Base-by-base conservation (phyloP, 2,113 vertebrate species). In the Thunnus thynnus region DNA sequence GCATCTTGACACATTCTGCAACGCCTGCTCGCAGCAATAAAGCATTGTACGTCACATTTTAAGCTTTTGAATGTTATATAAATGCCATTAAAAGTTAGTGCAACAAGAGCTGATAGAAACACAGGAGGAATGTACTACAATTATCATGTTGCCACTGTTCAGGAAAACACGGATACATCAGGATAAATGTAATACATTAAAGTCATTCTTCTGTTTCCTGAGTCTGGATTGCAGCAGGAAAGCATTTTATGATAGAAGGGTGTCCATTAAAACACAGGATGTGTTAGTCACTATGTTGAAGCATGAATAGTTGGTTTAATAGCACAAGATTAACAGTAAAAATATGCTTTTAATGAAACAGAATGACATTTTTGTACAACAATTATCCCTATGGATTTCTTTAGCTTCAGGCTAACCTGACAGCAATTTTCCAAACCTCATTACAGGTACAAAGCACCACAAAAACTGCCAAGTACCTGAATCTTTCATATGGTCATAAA, bases 21-120 rank as follows among this genome's bases (percentile, higher is more conserved):
- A 54, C 79, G 41, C 30, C 52, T 80, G 66, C 27, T 69, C 30
- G 56, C 25, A 68, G 67, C 67, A 63, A 44, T 20, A 55, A 71
- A 65, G 13, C 48, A 56, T 1, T 13, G 18, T 50, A 51, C 8
- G 27, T 30, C 27, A 30, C 27, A 14, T 69, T 30, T 32, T 5
- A 41, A 61, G 7, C 22, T 9, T n/a, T 52, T 47, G 12, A 32
- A 41, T 20, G 18, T 22, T 47, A 2, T 9, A 10, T 14, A 5
- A 41, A 62, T 20, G 16, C 13, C 13, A 36, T 36, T 51, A 32
- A 47, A 63, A 9, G 36, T 1, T 41, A 41, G 36, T 41, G 36
- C 36, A 41, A 41, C 36, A 41, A 41, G 16, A 76, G 25, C 7
- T 17, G n/a, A 56, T 17, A 60, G 32, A 72, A 74, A 77, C 10